Evolutionary conservation across 2,888 invertebrate species (phyloP).

Genomic region (Drosophila testacea): DNA sequence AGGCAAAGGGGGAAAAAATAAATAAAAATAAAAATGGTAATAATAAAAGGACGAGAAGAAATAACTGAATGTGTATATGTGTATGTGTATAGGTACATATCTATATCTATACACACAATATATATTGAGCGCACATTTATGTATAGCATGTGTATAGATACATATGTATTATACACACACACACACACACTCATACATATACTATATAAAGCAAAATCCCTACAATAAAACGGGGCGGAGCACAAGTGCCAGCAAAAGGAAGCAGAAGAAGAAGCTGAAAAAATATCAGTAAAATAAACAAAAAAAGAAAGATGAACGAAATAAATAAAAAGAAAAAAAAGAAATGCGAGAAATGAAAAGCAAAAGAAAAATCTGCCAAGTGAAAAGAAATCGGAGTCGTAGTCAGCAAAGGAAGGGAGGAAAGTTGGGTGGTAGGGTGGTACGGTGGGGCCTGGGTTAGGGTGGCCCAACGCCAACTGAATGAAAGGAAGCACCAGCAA

Average conservation of each 20-base stretch:
- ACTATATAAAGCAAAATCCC: constrained; percentile 72
- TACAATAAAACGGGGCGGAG: constrained; percentile 82
- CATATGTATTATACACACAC: constrained; percentile 23
- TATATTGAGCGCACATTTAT: constrained; percentile 61
- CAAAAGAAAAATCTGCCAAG: constrained; percentile 80
- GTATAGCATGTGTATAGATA: constrained; percentile 49
- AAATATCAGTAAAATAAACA: constrained; percentile 57
- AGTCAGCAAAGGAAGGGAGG: constrained; percentile 27
- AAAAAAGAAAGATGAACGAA: constrained; percentile 28
- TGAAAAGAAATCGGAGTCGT: constrained; percentile 80
- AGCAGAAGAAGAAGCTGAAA: constrained; percentile 42
- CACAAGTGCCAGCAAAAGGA: constrained; percentile 65
- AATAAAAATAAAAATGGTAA: constrained; percentile 21
- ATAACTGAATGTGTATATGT: constrained; percentile 39
- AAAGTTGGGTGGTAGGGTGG: constrained; percentile 11
- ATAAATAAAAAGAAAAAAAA: constrained; percentile 28
- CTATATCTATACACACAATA: constrained; percentile 64
- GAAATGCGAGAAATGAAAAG: constrained; percentile 68
- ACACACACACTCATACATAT: constrained; percentile 1
- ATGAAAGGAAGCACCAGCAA: constrained; percentile 67
- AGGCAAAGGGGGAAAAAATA: constrained; percentile 7
- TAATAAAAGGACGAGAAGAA: constrained; percentile 31
- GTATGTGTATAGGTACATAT: constrained; percentile 38
- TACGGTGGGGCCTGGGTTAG: neutral
- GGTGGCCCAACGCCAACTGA: constrained; percentile 32